phyloP scores from a whole-genome alignment of 2,888 invertebrate genomes.

The Copidosoma aretas region DNA sequence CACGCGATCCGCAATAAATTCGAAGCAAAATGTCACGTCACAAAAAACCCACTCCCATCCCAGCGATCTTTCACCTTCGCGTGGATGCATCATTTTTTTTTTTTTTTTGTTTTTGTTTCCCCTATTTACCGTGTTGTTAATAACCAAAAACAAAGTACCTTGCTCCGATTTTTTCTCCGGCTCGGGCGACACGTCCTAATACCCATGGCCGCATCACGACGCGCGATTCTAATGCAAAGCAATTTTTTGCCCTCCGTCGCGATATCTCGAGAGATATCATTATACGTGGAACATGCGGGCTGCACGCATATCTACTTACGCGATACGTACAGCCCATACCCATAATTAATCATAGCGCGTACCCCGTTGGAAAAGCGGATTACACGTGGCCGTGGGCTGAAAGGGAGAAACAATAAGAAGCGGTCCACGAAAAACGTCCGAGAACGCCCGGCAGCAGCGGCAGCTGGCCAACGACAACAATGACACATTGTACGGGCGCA shows the following conservation, averaged over 20 bases:
- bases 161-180: too few species aligned
- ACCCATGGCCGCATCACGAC: background rate
- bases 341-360: constrained; percentile 20
- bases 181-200: background rate
- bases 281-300: too few species aligned
- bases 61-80: too few species aligned
- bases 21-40: too few species aligned
- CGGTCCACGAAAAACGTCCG: background rate
- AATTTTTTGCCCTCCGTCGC: constrained; percentile 11
- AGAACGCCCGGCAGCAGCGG: background rate
- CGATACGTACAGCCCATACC: background rate
- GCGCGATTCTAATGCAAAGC: constrained; percentile 9
- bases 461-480: constrained; percentile 17
- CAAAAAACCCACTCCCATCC: too few species aligned
- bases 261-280: constrained; percentile 10
- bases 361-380: constrained; percentile 9
- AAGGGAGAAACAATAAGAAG: constrained; percentile 11
- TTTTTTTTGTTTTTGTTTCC: too few species aligned
- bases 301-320: too few species aligned
- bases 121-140: too few species aligned
- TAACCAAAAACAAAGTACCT: too few species aligned
- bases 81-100: too few species aligned
- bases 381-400: background rate
- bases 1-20: too few species aligned
- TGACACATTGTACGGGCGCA: constrained; percentile 3